Base-by-base conservation (phyloP, 2,113 vertebrate genomes). In the Edolisoma coerulescens region DNA sequence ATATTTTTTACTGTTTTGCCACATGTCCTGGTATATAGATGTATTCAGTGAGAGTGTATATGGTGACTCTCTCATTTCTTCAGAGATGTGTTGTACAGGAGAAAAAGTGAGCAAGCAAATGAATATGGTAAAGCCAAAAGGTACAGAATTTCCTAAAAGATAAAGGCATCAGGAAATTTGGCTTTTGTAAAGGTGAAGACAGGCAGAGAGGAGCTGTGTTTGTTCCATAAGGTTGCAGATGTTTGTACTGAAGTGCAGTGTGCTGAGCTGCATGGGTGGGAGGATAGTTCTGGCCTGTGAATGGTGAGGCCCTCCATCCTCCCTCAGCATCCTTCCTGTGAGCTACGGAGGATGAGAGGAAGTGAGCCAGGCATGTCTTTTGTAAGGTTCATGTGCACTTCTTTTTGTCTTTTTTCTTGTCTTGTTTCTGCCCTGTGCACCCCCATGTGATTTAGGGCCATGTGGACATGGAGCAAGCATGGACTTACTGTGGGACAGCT, bases 261-360 rank as follows among this genome's bases (percentile, higher is more conserved):
- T 12, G 47, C 3, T 57, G 49, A 61, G 21, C 41, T 64, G 28
- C 7, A 1, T 20, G 41, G n/a, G 13, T 53, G 19, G 50, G 37
- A 39, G 14, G 13, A 37, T 47, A 21, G 37, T 52, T 91, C 19
- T 47, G 30, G 17, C 20, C 47, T 52, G 15, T 37, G 59, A n/a
- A 37, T 33, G 11, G 27, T 10, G 4, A 52, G 18, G 5, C 4
- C 3, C 6, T 76, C 10, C 47, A 22, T 61, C 26, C 19, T 84
- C 9, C 24, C 17, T 41, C n/a, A 19, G 21, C n/a, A 16, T 39
- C 33, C 12, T 68, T 77, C 21, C 16, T 32, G 13, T 26, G 30
- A 64, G 39, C 54, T 81, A 3, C 0, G 0, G 39, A 65, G 47
- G 24, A 71, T 42, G 47, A 9, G 28, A 47, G 18, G 15, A 32